Evolutionary conservation across 1,140 invertebrate species (phyloP), one percentile per base, ranked within the genome.

Genomic region (Aethina tumida): DNA sequence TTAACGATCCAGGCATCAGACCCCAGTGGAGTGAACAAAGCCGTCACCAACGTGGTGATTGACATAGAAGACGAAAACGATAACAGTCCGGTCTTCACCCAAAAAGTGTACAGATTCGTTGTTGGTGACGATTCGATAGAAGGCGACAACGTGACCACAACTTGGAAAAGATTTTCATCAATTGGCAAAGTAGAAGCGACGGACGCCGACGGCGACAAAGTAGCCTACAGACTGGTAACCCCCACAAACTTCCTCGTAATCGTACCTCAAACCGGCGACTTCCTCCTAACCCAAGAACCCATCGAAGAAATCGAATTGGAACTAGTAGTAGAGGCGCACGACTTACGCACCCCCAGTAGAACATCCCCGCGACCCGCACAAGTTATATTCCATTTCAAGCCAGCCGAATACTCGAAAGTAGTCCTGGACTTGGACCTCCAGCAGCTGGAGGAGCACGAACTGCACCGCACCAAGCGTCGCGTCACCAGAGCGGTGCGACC

Each of bases 201-300:
- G 18, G 90, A 94, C 60, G 82, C 76, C 0, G 90, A 94, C 57
- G 86, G 84, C 4, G 89, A 94, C 64, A 78, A 78, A 41, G 73
- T 93, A 3, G 80, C 85, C 7, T 95, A 91, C 59, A 77, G 79
- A 35, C 62, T 92, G 9, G 69, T 75, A n/a, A 75, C 77, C 1
- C 78, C 81, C 1, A 87, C 75, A 30, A 84, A 85, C 47, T 60
- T 82, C 17, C 74, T 87, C 6, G 82, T 92, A 5, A 80, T 94
- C 39, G 84, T 93, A 1, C 90, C 90, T 0, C 89, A 93, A 66
- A 93, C 89, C 1, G 90, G 90, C 1, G 84, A 92, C 56, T 60
- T 95, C 1, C 73, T 93, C 48, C 58, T 93, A 4, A 79, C 79
- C 6, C 82, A 79, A 4, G 81, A 86, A 42, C 77, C 79, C 0